Base-by-base conservation (phyloP, 2,113 vertebrate genomes). In the Spheniscus mendiculus region DNA sequence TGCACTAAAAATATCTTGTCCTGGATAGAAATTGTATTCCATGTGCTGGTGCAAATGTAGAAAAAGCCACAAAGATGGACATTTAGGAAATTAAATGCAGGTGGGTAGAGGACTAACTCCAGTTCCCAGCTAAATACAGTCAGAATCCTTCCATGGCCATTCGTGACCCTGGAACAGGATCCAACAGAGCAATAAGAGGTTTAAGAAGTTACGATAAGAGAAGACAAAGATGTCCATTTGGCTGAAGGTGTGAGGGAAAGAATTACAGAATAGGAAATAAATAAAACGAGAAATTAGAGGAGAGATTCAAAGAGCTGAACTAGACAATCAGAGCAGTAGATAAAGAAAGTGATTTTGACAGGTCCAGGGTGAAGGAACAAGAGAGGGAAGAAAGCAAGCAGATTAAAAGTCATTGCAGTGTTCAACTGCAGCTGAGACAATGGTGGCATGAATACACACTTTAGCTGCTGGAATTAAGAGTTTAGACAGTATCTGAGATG, bases 391-490 rank as follows among this genome's bases (percentile, higher is more conserved):
- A 95, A 97, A 90, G 70, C 6, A 86, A 90, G 32, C 66, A 72
- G 53, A 94, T 86, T 95, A 93, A 92, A 97, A 94, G 93, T 83
- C 74, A 90, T 27, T 88, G 78, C 78, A 83, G 82, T 83, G 66
- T 77, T 93, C 87, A 91, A 38, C 49, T 88, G 90, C 85, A 93
- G 78, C 85, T 88, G 82, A 93, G 71, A 96, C 78, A 95, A 95
- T 90, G 62, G n/a, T 66, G 67, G 25, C 62, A 70, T 77, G 71
- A 97, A 96, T 83, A 91, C 40, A 94, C 70, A 83, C 74, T 95
- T 93, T 62, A 92, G 70, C 82, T 53, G 59, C 87, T 94, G 74
- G 66, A 94, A 96, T 85, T 88, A 88, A 93, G 90, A 85, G 74
- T 90, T 96, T 77, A 95, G 74, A 90, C 44, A 80, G 82, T 52